Percentiles rank a stretch among this genome's conserved stretches.
phyloP scores from a whole-genome alignment of 2,888 invertebrate species.

The Agrotis exclamationis region DNA sequence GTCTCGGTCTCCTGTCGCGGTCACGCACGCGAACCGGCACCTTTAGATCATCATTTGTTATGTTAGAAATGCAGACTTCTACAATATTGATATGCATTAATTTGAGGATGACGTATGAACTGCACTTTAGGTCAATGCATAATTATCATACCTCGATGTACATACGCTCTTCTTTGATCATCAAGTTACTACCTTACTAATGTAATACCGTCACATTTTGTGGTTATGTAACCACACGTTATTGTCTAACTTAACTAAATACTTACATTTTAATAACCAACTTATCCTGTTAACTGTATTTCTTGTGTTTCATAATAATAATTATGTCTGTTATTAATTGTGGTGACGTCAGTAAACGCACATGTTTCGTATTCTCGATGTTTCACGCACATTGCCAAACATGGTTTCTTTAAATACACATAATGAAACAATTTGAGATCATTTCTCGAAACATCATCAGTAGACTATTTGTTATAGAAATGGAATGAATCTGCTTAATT shows the following conservation, averaged over 20 bases:
- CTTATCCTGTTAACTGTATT: conserved; percentile 42
- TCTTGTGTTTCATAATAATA: not conserved
- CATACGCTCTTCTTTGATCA: too few species aligned
- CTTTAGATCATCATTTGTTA: too few species aligned
- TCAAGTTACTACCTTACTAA: not conserved
- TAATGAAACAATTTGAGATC: conserved; percentile 10
- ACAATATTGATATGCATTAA: too few species aligned
- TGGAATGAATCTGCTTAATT: too few species aligned
- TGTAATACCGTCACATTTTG: not conserved
- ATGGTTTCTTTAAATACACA: conserved; percentile 21
- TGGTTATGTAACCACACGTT: conserved; percentile 10
- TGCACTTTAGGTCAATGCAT: too few species aligned
- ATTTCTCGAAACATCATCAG: conserved; percentile 8
- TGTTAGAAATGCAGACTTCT: too few species aligned
- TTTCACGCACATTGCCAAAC: conserved; percentile 25
- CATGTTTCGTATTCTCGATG: conserved; percentile 27
- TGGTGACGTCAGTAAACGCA: conserved; percentile 49
- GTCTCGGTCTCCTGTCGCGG: too few species aligned
- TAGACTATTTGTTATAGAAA: not conserved
- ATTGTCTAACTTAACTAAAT: conserved; percentile 22
- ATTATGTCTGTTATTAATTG: not conserved
- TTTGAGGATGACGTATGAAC: too few species aligned
- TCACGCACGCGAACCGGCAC: too few species aligned
- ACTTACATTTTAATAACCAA: conserved; percentile 21
- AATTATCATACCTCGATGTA: too few species aligned